Evolutionary conservation across 1,140 invertebrate species (phyloP), one percentile per base, ranked within the genome.

Genomic region (Fopius arisanus): DNA sequence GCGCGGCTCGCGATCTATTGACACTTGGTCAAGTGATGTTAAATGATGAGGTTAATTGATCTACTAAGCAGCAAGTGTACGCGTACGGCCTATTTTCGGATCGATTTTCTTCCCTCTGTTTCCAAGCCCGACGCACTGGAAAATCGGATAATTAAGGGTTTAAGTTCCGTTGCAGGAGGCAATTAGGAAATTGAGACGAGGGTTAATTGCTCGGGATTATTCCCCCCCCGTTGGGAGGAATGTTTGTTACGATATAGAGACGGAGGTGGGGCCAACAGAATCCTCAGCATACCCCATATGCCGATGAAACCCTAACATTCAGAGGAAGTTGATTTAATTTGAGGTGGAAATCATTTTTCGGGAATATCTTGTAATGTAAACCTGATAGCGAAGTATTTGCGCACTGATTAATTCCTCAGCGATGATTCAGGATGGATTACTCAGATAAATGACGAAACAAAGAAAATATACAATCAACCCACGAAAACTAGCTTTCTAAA

Each of bases 11-110:
- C 43, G 77, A 80, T 80, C 80, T 83, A 84, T 83, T 85, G 84
- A 84, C 83, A 84, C 83, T 81, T 79, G 82, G 83, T 84, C 82
- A 84, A 85, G 82, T 84, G 82, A 84, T 80, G 82, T 85, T 81
- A 85, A 85, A 73, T 74, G 80, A 79, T 75, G 81, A 83, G 84
- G 84, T 81, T 83, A 85, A 77, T 79, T 74, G 78, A 67, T 16
- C 9, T 12, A 59, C 54, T 23, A 6, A 59, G 23, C 21, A 59
- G n/a, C n/a, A n/a, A n/a, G 10, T 23, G 4, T 26, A 59, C 54
- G 23, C 3, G 9, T 26, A 59, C 23, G 21, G 19, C 37, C 37
- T 68, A 74, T 75, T 74, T 37, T 40, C 0, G 33, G 5, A 67
- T 16, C 31, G 7, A 37, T 12, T 48, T 69, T 26, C 3, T 43